These are phyloP conservation scores for Enteromius fasciolatus DNA, from an alignment of 2,797 vertebrate genomes.

Conservation along the genomic window DNA sequence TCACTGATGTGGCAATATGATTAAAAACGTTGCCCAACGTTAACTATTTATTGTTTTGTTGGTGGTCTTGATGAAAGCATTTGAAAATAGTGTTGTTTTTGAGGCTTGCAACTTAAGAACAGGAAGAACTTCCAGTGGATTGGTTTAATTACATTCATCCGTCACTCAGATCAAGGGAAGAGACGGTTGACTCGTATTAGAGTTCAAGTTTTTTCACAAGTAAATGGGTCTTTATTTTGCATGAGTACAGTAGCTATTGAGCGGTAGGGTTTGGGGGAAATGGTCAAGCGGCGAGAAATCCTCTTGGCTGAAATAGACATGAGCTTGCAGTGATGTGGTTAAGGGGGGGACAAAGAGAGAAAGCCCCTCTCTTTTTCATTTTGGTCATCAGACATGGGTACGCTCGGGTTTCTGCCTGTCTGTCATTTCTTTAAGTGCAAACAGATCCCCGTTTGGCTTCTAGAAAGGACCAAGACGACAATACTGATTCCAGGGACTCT, in stretches of 20 bases:
- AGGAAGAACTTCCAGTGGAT: slow-evolving; percentile 1
- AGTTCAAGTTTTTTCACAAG: neutral
- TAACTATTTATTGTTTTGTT: slow-evolving; percentile 38
- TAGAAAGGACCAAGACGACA: slow-evolving; percentile 25
- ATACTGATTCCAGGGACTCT: slow-evolving; percentile 39
- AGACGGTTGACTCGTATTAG: neutral
- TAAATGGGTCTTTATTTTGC: slow-evolving; percentile 8
- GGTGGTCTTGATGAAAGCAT: slow-evolving; percentile 29
- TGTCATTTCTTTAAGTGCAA: slow-evolving; percentile 53
- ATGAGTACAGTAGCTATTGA: slow-evolving; percentile 51
- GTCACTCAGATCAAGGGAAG: slow-evolving; percentile 10
- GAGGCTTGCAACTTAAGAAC: slow-evolving; percentile 19
- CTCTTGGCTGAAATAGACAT: slow-evolving; percentile 65
- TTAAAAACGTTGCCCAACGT: slow-evolving; percentile 41
- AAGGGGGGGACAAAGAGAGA: slow-evolving; percentile 53
- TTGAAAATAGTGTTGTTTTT: slow-evolving; percentile 30
- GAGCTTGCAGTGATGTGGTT: slow-evolving; percentile 64
- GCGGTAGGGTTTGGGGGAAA: slow-evolving; percentile 26
- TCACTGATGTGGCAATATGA: slow-evolving; percentile 48
- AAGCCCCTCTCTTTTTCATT: slow-evolving; percentile 52
- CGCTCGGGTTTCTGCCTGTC: slow-evolving; percentile 49
- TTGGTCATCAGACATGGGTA: slow-evolving; percentile 54
- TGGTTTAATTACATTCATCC: slow-evolving; percentile 22
- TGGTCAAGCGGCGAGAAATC: slow-evolving; percentile 54
- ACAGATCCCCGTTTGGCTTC: slow-evolving; percentile 48